phyloP scores from a whole-genome alignment of 2,888 invertebrate species.

The Dolomedes plantarius region DNA sequence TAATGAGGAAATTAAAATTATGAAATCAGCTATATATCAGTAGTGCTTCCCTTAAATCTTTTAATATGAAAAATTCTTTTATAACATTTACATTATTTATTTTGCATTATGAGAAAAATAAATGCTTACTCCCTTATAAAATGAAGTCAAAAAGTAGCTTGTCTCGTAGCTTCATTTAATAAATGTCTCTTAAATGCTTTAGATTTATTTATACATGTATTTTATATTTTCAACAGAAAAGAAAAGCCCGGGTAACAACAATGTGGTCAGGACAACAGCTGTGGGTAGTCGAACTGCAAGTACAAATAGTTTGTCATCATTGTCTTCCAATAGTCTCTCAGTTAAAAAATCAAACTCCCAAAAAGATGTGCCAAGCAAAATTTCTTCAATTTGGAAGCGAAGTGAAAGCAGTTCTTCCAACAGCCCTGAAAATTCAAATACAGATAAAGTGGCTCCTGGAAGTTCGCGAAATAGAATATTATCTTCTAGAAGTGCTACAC shows the following conservation, averaged over 20 bases:
- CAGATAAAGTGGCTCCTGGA: slow-evolving; percentile 31
- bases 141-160: no score
- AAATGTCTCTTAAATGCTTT: no score
- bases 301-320: slow-evolving; percentile 62
- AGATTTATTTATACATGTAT: neutral
- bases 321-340: slow-evolving; percentile 61
- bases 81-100: no score
- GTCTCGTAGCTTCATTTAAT: no score
- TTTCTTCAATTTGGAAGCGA: slow-evolving; percentile 70
- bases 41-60: no score
- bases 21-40: no score
- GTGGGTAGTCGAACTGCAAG: slow-evolving; percentile 57
- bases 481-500: slow-evolving; percentile 25
- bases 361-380: slow-evolving; percentile 72
- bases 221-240: slow-evolving; percentile 18
- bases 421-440: slow-evolving; percentile 43
- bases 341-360: slow-evolving; percentile 55
- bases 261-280: slow-evolving; percentile 17
- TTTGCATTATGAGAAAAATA: no score
- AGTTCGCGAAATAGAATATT: slow-evolving; percentile 17
- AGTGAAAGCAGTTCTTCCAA: slow-evolving; percentile 65
- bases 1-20: no score
- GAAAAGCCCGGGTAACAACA: slow-evolving; percentile 57
- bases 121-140: no score
- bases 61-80: no score